Percentiles rank a stretch among this genome's conserved stretches.
phyloP scores from a whole-genome alignment of 1,140 invertebrate genomes.

The Hyphantria cunea region DNA sequence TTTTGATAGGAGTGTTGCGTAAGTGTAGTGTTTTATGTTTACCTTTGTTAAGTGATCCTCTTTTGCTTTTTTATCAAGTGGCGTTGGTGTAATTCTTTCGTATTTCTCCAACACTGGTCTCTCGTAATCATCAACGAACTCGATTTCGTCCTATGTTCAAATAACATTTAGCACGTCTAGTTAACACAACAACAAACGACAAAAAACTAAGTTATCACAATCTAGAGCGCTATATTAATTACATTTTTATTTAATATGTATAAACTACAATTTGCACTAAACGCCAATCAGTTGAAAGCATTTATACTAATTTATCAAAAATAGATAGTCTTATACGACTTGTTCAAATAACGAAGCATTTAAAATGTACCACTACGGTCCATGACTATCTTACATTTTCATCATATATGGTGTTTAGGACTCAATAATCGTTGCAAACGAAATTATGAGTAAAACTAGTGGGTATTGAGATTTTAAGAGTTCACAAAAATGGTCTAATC shows the following conservation, averaged over 20 bases:
- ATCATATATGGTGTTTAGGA: too few species aligned
- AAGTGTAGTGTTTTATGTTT: slow-evolving; percentile 54
- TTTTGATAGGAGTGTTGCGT: slow-evolving; percentile 16
- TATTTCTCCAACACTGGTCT: slow-evolving; percentile 82
- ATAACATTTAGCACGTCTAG: slow-evolving; percentile 66
- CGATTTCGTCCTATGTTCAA: slow-evolving; percentile 78
- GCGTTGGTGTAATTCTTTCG: slow-evolving; percentile 80
- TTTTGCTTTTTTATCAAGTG: slow-evolving; percentile 74
- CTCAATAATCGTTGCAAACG: too few species aligned
- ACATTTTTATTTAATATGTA: background rate
- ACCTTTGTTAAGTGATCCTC: slow-evolving; percentile 71
- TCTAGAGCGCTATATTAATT: slow-evolving; percentile 16
- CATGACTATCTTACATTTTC: too few species aligned
- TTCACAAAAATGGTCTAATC: too few species aligned
- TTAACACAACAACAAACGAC: slow-evolving; percentile 70
- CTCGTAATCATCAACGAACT: slow-evolving; percentile 83
- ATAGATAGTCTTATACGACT: too few species aligned
- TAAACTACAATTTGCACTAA: background rate
- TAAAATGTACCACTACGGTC: background rate
- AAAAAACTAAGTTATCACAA: slow-evolving; percentile 41
- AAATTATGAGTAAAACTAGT: too few species aligned
- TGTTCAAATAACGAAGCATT: too few species aligned
- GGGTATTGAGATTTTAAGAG: too few species aligned
- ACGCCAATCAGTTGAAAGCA: background rate
- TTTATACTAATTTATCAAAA: background rate